Base-by-base conservation (phyloP, 2,888 invertebrate species). In the Phyllotreta cruciferae region DNA sequence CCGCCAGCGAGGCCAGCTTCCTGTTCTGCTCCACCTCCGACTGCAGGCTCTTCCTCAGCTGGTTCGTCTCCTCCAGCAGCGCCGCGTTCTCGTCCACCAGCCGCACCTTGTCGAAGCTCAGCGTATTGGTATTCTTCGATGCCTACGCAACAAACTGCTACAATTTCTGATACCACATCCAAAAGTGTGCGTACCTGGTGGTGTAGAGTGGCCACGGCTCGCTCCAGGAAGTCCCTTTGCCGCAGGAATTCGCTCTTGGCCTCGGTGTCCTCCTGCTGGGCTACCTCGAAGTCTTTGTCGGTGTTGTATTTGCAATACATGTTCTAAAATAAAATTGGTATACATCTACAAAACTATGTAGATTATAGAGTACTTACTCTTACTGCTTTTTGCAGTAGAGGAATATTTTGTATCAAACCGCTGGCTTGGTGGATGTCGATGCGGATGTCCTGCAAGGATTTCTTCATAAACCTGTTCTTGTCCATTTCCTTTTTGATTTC, bases 341-440 rank as follows among this genome's bases (percentile, higher is more conserved):
- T 24, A 45, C 9, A 11, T 11, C 42, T 10, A 11, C 9, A 56
- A 36, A 9, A 24, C 9, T 58, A 9, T 34, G 50, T n/a, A 47
- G 9, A 35, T n/a, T n/a, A n/a, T 7, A 45, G n/a, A 39, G 11
- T 41, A 56, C 67, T 77, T 72, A 86, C 87, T 79, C 84, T 86
- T 0, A 87, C 84, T 58, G 83, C 83, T 52, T 82, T 79, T 72
- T 85, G 86, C 53, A 87, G 75, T 74, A 85, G 88, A 77, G 79
- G 86, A 0, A 92, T 90, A 71, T 94, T 90, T 77, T 93, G 92
- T 45, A 94, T 87, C 67, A 89, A 86, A 0, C 88, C 88, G 5
- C 93, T 90, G 76, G 92, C 89, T 67, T 90, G 86, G 74, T 91
- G 90, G 55, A 96, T 85, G 73, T 96, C 95, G 52, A 89, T 88